Evolutionary conservation across 2,113 vertebrate species (phyloP).

Genomic region (Calidris pugnax): DNA sequence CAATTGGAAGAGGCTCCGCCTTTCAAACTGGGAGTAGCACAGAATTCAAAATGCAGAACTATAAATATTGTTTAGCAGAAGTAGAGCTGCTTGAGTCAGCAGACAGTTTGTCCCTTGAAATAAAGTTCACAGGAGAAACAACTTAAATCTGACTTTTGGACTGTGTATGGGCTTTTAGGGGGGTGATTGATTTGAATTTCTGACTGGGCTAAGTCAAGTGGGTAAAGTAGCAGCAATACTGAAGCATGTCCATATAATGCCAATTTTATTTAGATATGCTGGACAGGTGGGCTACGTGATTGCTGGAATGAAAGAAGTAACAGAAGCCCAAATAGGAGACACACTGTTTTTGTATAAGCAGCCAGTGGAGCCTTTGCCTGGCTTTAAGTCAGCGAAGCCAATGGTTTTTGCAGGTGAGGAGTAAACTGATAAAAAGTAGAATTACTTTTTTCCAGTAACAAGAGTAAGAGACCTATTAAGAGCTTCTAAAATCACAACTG

Average conservation of each 20-base stretch:
- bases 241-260: slow-evolving; percentile 55
- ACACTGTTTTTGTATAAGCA: slow-evolving; percentile 88
- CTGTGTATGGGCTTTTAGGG: not conserved
- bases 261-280: slow-evolving; percentile 85
- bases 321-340: slow-evolving; percentile 98
- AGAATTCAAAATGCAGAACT: not conserved
- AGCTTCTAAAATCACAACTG: not conserved
- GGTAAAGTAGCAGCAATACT: not conserved
- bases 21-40: not conserved
- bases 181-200: not conserved
- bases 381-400: slow-evolving; percentile 93
- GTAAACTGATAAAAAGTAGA: not conserved
- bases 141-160: not conserved
- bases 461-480: not conserved
- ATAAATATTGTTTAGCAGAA: not conserved
- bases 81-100: not conserved
- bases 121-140: not conserved
- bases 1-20: not conserved
- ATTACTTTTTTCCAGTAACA: not conserved
- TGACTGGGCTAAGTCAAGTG: not conserved
- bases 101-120: not conserved
- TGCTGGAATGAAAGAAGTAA: slow-evolving; percentile 96
- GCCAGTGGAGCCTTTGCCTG: slow-evolving; percentile 89
- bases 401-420: slow-evolving; percentile 98
- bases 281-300: slow-evolving; percentile 96